Evolutionary conservation across 2,797 vertebrate species (phyloP).

Genomic region (Novumbra hubbsi): DNA sequence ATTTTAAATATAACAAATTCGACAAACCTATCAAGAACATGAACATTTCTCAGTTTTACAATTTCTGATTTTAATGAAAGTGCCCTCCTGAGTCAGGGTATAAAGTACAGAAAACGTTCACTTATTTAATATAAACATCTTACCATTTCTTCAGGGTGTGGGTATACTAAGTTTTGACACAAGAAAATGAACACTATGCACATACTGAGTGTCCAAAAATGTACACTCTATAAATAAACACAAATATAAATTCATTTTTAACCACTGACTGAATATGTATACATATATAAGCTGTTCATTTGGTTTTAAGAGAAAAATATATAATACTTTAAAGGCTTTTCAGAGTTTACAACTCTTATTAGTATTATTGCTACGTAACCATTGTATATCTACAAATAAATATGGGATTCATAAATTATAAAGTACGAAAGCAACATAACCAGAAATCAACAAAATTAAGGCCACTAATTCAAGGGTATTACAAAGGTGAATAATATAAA

Average conservation of each 20-base stretch:
- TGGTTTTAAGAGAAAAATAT: slow-evolving; percentile 33
- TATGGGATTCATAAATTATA: slow-evolving; percentile 12
- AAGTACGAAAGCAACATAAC: slow-evolving; percentile 18
- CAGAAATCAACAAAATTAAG: slow-evolving; percentile 19
- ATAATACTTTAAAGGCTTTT: slow-evolving; percentile 44
- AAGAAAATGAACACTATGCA: background rate
- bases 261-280: slow-evolving; percentile 27
- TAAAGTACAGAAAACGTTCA: slow-evolving; percentile 2
- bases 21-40: background rate
- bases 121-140: background rate
- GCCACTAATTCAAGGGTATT: slow-evolving; percentile 28
- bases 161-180: background rate
- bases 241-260: slow-evolving; percentile 22
- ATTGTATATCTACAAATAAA: slow-evolving; percentile 29
- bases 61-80: background rate
- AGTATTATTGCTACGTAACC: slow-evolving; percentile 47
- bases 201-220: slow-evolving; percentile 12
- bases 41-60: background rate
- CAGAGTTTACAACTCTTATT: slow-evolving; percentile 42
- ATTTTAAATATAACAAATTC: background rate
- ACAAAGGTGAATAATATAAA: slow-evolving; percentile 17
- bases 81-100: slow-evolving; percentile 1
- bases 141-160: background rate
- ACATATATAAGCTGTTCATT: slow-evolving; percentile 28
- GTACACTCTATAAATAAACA: slow-evolving; percentile 35